Conservation (phyloP, 2,888 invertebrate genomes). For the Ormia ochracea region DNA sequence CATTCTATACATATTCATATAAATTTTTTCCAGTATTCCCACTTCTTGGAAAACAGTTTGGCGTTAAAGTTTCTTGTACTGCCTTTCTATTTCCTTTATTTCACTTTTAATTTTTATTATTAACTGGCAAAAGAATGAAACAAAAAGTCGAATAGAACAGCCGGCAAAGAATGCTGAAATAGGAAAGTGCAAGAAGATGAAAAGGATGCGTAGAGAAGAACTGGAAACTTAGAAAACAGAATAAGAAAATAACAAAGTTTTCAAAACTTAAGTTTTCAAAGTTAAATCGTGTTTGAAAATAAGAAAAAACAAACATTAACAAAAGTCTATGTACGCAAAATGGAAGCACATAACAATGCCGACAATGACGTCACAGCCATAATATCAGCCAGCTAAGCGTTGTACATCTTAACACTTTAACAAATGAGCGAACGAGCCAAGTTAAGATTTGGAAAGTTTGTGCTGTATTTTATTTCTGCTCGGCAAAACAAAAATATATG, state of each 20-base stretch:
- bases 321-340: slow-evolving; percentile 26
- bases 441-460: slow-evolving; percentile 51
- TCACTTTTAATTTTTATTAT: slow-evolving; percentile 60
- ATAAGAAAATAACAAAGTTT: slow-evolving; percentile 44
- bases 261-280: slow-evolving; percentile 60
- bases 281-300: slow-evolving; percentile 60
- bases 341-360: neutral
- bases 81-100: neutral
- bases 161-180: slow-evolving; percentile 1
- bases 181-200: neutral
- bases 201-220: slow-evolving; percentile 3
- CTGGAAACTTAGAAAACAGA: slow-evolving; percentile 50
- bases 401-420: slow-evolving; percentile 52
- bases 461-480: neutral
- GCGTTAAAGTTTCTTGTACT: slow-evolving; percentile 51
- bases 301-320: slow-evolving; percentile 6
- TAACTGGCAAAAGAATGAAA: slow-evolving; percentile 47
- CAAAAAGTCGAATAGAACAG: slow-evolving; percentile 37
- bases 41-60: slow-evolving; percentile 50
- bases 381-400: slow-evolving; percentile 16
- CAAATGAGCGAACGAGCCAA: slow-evolving; percentile 45
- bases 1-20: slow-evolving; percentile 27
- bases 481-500: neutral
- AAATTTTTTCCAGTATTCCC: slow-evolving; percentile 36
- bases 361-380: slow-evolving; percentile 31